Evolutionary conservation across 2,888 invertebrate species (phyloP).

Genomic region (Amiota minor): DNA sequence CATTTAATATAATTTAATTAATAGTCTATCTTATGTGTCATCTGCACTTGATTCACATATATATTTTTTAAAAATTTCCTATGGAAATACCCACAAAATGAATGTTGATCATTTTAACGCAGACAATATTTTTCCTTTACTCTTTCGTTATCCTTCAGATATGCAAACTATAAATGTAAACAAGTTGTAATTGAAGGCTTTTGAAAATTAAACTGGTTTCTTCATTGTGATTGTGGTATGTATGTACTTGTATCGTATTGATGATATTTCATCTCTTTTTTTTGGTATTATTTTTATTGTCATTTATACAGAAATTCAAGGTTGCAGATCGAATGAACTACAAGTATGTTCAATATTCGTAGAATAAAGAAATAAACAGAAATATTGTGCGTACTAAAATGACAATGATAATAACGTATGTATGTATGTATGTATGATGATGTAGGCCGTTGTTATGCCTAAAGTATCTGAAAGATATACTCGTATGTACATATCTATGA

Average conservation of each 20-base stretch:
- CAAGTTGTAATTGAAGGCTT: not conserved
- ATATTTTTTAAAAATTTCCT: too few relatives aligned
- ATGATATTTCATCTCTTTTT: not conserved
- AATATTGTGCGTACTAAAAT: not conserved
- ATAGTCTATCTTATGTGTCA: too few relatives aligned
- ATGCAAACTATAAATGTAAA: not conserved
- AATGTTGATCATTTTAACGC: too few relatives aligned
- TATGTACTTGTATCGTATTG: not conserved
- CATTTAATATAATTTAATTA: too few relatives aligned
- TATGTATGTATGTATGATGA: not conserved
- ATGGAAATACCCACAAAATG: too few relatives aligned
- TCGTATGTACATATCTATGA: not conserved
- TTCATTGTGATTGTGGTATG: too few relatives aligned
- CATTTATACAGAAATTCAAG: not conserved
- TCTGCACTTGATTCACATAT: too few relatives aligned
- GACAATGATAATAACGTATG: constrained; percentile 2
- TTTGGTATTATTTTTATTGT: not conserved
- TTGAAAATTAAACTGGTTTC: too few relatives aligned
- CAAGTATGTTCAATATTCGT: not conserved
- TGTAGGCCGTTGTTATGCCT: too few relatives aligned
- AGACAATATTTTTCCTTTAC: too few relatives aligned
- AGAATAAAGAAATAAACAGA: too few relatives aligned
- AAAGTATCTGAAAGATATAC: not conserved
- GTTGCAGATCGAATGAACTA: not conserved
- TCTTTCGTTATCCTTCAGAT: not conserved